Evolutionary conservation across 2,797 vertebrate species (phyloP).

Genomic region (Rallus crepitans): DNA sequence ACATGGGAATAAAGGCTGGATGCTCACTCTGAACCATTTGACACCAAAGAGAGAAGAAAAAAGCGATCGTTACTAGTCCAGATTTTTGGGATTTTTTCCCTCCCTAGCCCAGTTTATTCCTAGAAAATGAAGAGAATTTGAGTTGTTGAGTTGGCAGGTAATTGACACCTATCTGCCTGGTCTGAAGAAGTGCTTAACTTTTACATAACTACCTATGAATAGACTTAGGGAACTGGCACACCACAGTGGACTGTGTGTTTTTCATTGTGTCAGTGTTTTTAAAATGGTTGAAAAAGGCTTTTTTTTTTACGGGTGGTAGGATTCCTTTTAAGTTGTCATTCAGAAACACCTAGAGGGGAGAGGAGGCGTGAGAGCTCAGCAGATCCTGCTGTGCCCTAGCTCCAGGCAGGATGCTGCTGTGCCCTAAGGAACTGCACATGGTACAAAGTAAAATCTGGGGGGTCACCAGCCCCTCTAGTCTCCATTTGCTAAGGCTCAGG

Average conservation of each 20-base stretch:
- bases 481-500: not conserved
- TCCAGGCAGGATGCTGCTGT: not conserved
- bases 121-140: not conserved
- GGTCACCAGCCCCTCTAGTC: accelerated
- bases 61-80: not conserved
- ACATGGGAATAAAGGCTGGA: not conserved
- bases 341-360: not conserved
- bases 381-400: not conserved
- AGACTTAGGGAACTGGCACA: not conserved
- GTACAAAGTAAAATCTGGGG: not conserved
- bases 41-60: not conserved
- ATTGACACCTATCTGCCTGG: not conserved
- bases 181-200: constrained; percentile 59
- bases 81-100: too few species aligned
- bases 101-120: not conserved
- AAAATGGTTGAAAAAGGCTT: not conserved
- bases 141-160: constrained; percentile 34
- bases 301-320: not conserved
- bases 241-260: not conserved
- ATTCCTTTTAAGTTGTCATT: constrained; percentile 15
- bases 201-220: constrained; percentile 8
- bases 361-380: not conserved
- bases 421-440: not conserved
- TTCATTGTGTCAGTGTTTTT: constrained; percentile 5
- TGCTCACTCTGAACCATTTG: not conserved